Conservation (phyloP, 2,888 invertebrate species). For the Microctonus brassicae region DNA sequence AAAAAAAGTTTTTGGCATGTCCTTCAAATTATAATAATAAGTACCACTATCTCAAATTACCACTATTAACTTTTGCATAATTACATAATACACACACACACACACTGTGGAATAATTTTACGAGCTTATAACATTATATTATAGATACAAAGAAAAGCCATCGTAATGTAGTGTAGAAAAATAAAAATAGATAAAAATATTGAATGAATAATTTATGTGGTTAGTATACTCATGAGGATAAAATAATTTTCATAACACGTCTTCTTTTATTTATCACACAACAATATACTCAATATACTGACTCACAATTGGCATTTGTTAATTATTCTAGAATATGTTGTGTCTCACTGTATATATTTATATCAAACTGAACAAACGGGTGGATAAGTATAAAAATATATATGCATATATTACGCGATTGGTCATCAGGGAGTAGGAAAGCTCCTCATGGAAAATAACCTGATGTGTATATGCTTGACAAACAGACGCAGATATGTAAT, state of each 20-base stretch:
- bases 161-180: too few species aligned
- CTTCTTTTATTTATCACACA: background rate
- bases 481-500: slow-evolving; percentile 2
- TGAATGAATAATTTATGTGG: background rate
- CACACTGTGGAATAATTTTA: background rate
- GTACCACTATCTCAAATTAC: background rate
- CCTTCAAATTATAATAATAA: background rate
- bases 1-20: background rate
- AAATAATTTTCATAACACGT: background rate
- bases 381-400: background rate
- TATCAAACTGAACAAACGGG: background rate
- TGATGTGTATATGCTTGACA: background rate
- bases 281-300: background rate
- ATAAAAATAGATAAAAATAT: background rate
- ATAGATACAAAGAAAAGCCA: slow-evolving; percentile 2
- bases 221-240: background rate
- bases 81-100: background rate
- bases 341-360: background rate
- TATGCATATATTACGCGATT: background rate
- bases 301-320: background rate
- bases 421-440: slow-evolving; percentile 7
- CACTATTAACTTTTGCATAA: background rate
- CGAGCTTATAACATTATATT: background rate
- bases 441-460: slow-evolving; percentile 15
- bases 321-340: background rate